Evolutionary conservation across 2,797 vertebrate species (phyloP), one percentile per base, ranked within the genome.

Genomic region (Hyperoplus immaculatus): DNA sequence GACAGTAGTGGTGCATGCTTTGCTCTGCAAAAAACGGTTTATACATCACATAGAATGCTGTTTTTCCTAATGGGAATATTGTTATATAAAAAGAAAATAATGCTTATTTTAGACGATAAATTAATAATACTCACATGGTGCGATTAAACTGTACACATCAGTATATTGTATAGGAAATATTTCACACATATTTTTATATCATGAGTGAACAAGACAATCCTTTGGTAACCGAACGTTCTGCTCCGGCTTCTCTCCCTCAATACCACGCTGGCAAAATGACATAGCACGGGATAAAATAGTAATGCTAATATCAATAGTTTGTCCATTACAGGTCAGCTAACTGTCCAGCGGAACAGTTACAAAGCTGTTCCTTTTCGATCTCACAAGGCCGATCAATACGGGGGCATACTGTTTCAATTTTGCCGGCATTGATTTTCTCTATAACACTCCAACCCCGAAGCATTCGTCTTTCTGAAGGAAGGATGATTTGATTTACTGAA

Each of bases 401-500:
- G 63, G 96, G 97, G 96, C 98, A 99, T 98, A 99, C 98, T 98
- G 97, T 98, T 99, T 99, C 97, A 99, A 99, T 99, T 99, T 99
- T 97, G 96, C 95, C 91, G 82, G 94, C 96, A 99, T 99, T 97
- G 98, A 99, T 99, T 98, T 98, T 96, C 91, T 97, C 96, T 96
- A 96, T 97, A 97, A 96, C 96, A 96, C 96, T 96, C 95, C 96
- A 96, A 96, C 97, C 97, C 96, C 93, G 95, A 94, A 96, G 96
- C 97, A 99, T 99, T 97, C 95, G 96, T 99, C 98, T 99, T 98
- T 97, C 96, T 98, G 97, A 98, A 97, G 97, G 97, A 97, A 97
- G 97, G 97, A 98, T 97, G 98, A 99, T 99, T 99, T 99, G 98
- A 99, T 99, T 99, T 99, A 99, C 97, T 99, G 97, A 97, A 97